Evolutionary conservation across 2,797 vertebrate species (phyloP), one percentile per base, ranked within the genome.

Genomic region (Remorina albescens): DNA sequence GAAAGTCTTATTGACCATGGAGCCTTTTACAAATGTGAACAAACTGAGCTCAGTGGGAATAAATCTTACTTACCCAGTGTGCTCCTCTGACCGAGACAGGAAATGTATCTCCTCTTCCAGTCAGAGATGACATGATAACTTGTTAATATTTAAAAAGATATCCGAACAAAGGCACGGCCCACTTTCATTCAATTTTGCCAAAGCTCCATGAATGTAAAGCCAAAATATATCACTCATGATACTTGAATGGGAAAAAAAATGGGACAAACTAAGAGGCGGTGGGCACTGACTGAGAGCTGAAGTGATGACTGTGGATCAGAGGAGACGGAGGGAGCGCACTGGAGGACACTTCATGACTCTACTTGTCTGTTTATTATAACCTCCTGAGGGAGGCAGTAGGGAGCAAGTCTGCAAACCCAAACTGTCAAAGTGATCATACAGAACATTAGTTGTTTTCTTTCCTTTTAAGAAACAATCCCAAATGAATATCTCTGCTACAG

Each of bases 121-220:
- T 95, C 90, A 97, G 91, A 30, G 95, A 97, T 94, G 96, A 96
- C 96, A 97, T 97, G 92, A 85, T 86, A 92, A 92, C 87, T 92
- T 90, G 87, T 91, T 89, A 90, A 90, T 89, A 88, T 88, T 89
- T 90, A 81, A 89, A 91, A 92, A 78, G 86, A 85, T 37, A 59
- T 76, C 82, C 82, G 82, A 88, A 92, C 90, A 93, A 89, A 92
- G 90, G 80, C 75, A 57, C 79, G 23, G 16, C 4, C 73, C 60
- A 59, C 71, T 81, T 87, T 87, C 44, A 47, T 39, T 53, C 26
- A 23, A 60, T 78, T 67, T 51, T 11, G 9, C 50, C 68, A 30
- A 51, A 57, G 25, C 54, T 59, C 71, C 56, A 4, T 41, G 32
- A n/a, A 30, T 19, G 1, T 2, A 62, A 62, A 72, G 49, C 23